A percentile compares a stretch with the other conserved stretches of the same genome.
phyloP scores from a whole-genome alignment of 2,113 vertebrate genomes.

The Phycodurus eques region DNA sequence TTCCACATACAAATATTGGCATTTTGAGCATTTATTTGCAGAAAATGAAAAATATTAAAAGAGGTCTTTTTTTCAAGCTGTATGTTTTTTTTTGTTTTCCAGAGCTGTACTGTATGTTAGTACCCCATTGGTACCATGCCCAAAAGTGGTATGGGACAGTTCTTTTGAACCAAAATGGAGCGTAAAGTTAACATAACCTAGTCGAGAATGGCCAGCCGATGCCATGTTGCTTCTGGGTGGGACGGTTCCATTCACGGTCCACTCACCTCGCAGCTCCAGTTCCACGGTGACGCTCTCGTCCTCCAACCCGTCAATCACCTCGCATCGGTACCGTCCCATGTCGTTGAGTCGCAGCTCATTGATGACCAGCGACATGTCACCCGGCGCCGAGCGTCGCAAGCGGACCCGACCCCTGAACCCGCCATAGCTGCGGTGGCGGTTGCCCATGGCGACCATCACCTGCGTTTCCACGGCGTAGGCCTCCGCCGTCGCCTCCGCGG shows the following conservation, averaged over 20 bases:
- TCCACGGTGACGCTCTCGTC: constrained; percentile 85
- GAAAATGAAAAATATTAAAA: no score
- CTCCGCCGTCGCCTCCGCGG: constrained; percentile 18
- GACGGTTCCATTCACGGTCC: no score
- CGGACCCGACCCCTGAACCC: constrained; percentile 79
- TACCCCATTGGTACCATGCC: no score
- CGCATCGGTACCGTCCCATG: constrained; percentile 86
- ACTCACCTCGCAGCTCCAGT: constrained; percentile 81
- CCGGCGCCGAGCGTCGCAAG: constrained; percentile 53
- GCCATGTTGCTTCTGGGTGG: background rate
- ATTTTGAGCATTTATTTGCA: no score
- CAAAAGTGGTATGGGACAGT: no score
- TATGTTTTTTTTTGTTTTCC: no score
- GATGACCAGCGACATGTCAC: constrained; percentile 81
- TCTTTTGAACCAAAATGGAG: no score
- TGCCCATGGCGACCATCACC: constrained; percentile 84
- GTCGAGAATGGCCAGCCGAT: no score
- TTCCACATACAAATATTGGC: no score
- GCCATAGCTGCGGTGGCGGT: constrained; percentile 78
- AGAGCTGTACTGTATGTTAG: no score
- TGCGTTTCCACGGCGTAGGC: constrained; percentile 73
- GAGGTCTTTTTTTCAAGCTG: no score
- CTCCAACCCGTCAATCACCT: constrained; percentile 92
- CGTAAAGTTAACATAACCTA: no score
- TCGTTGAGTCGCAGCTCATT: constrained; percentile 77